A percentile compares a stretch with the other conserved stretches of the same genome.
These are phyloP conservation scores for Meliscaeva auricollis DNA, from an alignment of 2,888 invertebrate species.

Conservation along the genomic window DNA sequence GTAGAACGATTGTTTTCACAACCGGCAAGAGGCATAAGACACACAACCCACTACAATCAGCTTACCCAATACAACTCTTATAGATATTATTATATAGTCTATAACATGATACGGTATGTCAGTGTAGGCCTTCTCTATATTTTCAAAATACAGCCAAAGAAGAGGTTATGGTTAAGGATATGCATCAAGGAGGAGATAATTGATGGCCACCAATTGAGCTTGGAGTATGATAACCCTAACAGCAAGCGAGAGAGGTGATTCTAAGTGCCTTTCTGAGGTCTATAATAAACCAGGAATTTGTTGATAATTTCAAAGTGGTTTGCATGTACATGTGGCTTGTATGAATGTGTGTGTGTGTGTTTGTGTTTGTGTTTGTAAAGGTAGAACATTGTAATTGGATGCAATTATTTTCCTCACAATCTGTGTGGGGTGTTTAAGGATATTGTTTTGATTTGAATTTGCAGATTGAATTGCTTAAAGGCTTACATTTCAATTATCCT, in stretches of 20 bases:
- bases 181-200: conserved; percentile 56
- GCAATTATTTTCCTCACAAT: conserved; percentile 48
- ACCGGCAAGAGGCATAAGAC: conserved; percentile 13
- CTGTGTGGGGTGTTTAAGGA: conserved; percentile 22
- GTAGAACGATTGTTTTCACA: conserved; percentile 71
- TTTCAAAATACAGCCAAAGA: not conserved
- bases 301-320: conserved; percentile 70
- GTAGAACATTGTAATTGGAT: conserved; percentile 52
- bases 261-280: conserved; percentile 47
- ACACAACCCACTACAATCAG: conserved; percentile 28
- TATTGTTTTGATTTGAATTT: conserved; percentile 33
- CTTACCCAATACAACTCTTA: not conserved
- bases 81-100: too few species aligned
- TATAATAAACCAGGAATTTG: conserved; percentile 70
- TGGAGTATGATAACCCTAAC: conserved; percentile 53
- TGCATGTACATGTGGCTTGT: not conserved
- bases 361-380: not conserved
- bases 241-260: conserved; percentile 36
- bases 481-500: conserved; percentile 36
- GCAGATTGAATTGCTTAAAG: conserved; percentile 25
- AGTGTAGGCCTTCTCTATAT: not conserved
- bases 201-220: conserved; percentile 69
- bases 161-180: conserved; percentile 35
- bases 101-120: not conserved
- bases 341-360: not conserved